Base-by-base conservation (phyloP, 1,140 invertebrate genomes). In the Amyelois transitella region DNA sequence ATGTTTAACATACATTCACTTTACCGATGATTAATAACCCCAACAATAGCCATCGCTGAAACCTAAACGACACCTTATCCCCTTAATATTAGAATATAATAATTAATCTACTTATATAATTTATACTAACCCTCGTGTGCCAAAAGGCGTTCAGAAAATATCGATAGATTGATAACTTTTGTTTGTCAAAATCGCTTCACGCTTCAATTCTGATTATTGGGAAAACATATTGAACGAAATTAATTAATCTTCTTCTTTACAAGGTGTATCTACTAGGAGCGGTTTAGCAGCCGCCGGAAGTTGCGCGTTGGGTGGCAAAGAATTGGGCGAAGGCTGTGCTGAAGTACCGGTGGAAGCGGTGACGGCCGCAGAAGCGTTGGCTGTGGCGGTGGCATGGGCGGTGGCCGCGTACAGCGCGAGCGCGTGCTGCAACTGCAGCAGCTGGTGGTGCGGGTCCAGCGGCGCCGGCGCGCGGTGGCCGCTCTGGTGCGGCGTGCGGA, bases 401-500 rank as follows among this genome's bases (percentile, higher is more conserved):
- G 77, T 80, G n/a, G 83, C 81, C 1, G 84, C 84, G 51, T 87
- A 87, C 48, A 87, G 66, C 47, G 84, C 84, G 28, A 87, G 62
- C 32, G 82, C 84, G 55, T 87, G 84, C 62, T 87, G 84, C 54
- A 87, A 59, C 57, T 87, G 84, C 50, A 87, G 65, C 61, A 85
- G 68, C 71, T 87, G 84, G 43, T 85, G 79, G 61, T 87, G 84
- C 17, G 84, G 81, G 44, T 85, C 81, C 12, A 85, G 68, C 0
- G 84, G 81, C 18, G 84, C 84, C 18, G 79, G 81, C 14, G 84
- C 81, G 25, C 84, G 81, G 55, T 87, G 84, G 0, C 84, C 84
- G 55, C 79, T 81, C 70, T 87, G 84, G 52, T 87, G 84, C 49
- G 84, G 84, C 24, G 84, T 87, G 58, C 84, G 81, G 22, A 87